Percentiles rank a stretch among this genome's conserved stretches.
Conservation (phyloP, 2,888 invertebrate species). For the Thymelicus acteon region DNA sequence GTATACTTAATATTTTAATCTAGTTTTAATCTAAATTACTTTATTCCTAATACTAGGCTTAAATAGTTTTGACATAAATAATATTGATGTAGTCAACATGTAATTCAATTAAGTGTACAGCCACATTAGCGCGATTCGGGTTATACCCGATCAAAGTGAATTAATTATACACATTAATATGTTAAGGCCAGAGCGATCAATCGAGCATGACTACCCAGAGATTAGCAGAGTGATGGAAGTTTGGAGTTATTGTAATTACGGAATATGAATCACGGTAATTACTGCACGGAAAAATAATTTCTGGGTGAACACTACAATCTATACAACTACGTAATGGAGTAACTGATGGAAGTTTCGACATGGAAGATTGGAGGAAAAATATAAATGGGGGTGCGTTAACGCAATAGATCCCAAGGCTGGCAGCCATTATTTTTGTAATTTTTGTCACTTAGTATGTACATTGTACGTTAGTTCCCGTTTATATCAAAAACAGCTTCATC, state of each 20-base stretch:
- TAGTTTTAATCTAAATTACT: neutral
- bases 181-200: constrained; percentile 20
- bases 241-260: neutral
- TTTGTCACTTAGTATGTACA: no score
- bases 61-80: neutral
- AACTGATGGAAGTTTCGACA: no score
- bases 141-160: constrained; percentile 31
- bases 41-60: neutral
- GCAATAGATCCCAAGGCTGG: no score
- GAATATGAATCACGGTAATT: neutral
- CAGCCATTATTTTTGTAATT: no score
- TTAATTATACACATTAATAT: constrained; percentile 30
- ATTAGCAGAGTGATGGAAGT: constrained; percentile 8
- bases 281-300: no score
- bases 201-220: constrained; percentile 6
- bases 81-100: neutral
- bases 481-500: no score
- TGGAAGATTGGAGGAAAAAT: no score
- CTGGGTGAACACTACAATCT: no score
- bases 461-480: no score
- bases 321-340: no score
- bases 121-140: constrained; percentile 6
- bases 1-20: no score
- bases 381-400: no score
- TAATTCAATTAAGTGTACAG: constrained; percentile 19